Evolutionary conservation across 2,888 invertebrate genomes (phyloP).

Genomic region (Chouioia cunea): DNA sequence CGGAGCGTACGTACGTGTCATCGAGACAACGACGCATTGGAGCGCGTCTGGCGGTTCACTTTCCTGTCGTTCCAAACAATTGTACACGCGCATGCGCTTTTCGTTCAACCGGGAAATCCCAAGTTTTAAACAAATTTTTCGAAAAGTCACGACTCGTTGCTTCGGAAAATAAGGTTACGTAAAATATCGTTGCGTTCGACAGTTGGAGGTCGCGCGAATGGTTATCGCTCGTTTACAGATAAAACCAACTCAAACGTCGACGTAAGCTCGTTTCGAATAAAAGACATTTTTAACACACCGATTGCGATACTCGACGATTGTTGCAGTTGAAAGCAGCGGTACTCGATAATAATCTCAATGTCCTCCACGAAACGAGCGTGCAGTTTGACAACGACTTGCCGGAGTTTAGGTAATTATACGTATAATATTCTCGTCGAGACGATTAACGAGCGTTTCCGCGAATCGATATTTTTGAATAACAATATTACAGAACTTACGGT

Average conservation of each 20-base stretch:
- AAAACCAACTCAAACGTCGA: no score
- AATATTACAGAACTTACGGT: constrained; percentile 72
- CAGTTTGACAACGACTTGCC: constrained; percentile 93
- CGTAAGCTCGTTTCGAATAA: not conserved
- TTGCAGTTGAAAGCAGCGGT: constrained; percentile 91
- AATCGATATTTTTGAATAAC: not conserved
- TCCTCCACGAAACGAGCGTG: constrained; percentile 84
- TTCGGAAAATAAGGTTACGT: not conserved
- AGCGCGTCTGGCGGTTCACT: constrained; percentile 21
- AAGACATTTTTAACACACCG: no score
- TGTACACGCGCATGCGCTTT: not conserved
- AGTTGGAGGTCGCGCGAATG: constrained; percentile 19
- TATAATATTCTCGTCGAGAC: not conserved
- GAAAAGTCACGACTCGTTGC: not conserved
- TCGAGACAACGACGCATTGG: no score
- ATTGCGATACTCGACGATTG: constrained; percentile 36
- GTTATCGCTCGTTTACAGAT: constrained; percentile 30
- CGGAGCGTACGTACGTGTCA: no score
- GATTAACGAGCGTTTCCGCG: no score
- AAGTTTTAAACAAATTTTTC: no score
- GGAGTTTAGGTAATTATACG: constrained; percentile 81
- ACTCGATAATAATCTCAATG: constrained; percentile 79
- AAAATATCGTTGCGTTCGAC: not conserved
- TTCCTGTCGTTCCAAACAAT: constrained; percentile 13
- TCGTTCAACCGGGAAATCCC: no score